Conservation (phyloP, 2,797 vertebrate species). For the Poecilia gillii region DNA sequence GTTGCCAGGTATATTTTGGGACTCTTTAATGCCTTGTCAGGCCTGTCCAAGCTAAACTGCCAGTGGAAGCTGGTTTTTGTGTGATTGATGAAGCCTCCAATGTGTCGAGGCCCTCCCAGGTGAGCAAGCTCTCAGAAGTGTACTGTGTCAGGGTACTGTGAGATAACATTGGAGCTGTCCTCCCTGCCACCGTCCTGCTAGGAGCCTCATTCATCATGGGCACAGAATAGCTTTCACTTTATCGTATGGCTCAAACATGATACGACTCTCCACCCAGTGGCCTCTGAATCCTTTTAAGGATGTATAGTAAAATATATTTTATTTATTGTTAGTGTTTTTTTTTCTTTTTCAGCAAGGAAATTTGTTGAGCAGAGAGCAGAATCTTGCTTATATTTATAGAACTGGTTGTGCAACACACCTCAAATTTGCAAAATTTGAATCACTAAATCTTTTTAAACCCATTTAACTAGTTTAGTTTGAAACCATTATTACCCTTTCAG, state of each 20-base stretch:
- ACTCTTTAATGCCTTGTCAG: conserved; percentile 58
- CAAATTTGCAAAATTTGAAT: neutral
- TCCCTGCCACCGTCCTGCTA: conserved; percentile 68
- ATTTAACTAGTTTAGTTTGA: neutral
- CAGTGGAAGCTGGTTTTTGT: conserved; percentile 44
- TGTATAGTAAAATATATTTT: neutral
- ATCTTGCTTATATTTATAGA: neutral
- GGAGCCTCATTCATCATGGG: conserved; percentile 74
- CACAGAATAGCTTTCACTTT: conserved; percentile 48
- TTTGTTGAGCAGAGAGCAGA: neutral
- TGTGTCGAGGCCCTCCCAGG: conserved; percentile 58
- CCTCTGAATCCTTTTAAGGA: neutral
- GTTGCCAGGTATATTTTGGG: conserved; percentile 27
- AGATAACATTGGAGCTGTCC: conserved; percentile 74
- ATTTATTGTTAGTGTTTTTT: neutral
- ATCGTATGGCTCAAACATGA: conserved; percentile 38
- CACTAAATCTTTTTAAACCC: neutral
- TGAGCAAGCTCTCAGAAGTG: conserved; percentile 59
- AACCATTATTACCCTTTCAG: neutral
- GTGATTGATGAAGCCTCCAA: conserved; percentile 73
- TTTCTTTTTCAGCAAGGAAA: no score
- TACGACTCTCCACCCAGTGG: conserved; percentile 21
- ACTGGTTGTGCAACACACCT: neutral
- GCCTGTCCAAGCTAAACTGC: conserved; percentile 31
- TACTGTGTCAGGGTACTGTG: conserved; percentile 63